Evolutionary conservation across 2,797 vertebrate species (phyloP), one percentile per base, ranked within the genome.

Genomic region (Falco biarmicus): DNA sequence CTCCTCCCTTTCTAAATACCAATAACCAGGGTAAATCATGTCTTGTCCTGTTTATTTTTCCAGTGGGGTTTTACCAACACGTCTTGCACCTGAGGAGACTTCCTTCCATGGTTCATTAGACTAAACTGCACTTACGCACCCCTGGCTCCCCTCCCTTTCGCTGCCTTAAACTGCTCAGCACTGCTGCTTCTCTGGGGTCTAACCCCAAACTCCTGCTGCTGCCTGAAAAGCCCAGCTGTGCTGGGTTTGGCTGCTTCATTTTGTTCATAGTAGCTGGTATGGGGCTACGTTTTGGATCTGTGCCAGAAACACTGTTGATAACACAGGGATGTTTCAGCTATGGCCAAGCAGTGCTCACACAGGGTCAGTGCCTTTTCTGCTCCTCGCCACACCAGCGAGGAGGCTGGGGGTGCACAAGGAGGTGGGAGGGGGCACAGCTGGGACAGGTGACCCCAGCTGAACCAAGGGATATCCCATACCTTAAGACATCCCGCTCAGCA

Each of bases 21-120:
- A 39, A 1, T 7, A 31, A 10, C 64, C 26, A 19, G 24, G 16
- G 10, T 51, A 89, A 84, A 70, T 34, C 41, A 25, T 24, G 51
- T 41, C 48, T 68, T 60, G 13, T 26, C 65, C 47, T 28, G 6
- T 73, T 83, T 45, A 22, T 59, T 86, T 70, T 86, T 74, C 37
- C 51, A 47, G 68, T 8, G 39, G 24, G 13, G 5, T 64, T 78
- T 66, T 75, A 60, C 34, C 48, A 63, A 2, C 0, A 0, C 3
- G 12, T 2, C 2, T 75, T 2, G 3, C 9, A 2, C 48, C 81
- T 20, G 60, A 87, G 48, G 34, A 56, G 29, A 21, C 39, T 34
- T 66, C 63, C 65, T 70, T 9, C 18, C 10, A 5, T 3, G 10
- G 56, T 15, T 37, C 16, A 7, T 34, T 8, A 28, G 26, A 41